phyloP scores from a whole-genome alignment of 2,797 vertebrate species.

The Crypturellus tataupa region DNA sequence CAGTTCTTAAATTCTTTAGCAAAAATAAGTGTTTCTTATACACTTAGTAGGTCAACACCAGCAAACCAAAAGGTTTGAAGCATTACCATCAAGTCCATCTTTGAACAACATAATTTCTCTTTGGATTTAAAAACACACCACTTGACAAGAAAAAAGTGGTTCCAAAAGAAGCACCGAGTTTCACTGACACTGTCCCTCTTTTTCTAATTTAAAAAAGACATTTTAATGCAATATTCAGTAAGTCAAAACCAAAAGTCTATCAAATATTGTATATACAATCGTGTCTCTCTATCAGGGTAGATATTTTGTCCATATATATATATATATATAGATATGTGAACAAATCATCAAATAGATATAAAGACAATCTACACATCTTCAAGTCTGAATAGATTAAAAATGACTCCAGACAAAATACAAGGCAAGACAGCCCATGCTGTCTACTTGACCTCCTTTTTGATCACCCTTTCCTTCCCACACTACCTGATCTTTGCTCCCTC shows the following conservation, averaged over 20 bases:
- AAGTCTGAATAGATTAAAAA: not conserved
- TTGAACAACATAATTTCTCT: not conserved
- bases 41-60: not conserved
- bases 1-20: not conserved
- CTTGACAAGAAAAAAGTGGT: not conserved
- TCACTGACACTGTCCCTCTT: not conserved
- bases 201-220: not conserved
- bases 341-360: not conserved
- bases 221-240: not conserved
- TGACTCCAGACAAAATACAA: not conserved
- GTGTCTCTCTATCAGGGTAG: too few relatives aligned
- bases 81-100: not conserved
- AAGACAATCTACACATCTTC: not conserved
- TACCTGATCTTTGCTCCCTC: not conserved
- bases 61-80: not conserved
- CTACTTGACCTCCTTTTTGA: not conserved
- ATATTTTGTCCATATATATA: not conserved
- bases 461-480: not conserved
- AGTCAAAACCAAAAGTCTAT: not conserved
- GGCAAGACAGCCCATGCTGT: not conserved
- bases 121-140: not conserved
- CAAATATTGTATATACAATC: not conserved
- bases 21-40: not conserved
- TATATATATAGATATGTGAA: not conserved
- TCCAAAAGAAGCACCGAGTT: not conserved